Evolutionary conservation across 2,113 vertebrate genomes (phyloP).

Genomic region (Choloepus hoffmanni): DNA sequence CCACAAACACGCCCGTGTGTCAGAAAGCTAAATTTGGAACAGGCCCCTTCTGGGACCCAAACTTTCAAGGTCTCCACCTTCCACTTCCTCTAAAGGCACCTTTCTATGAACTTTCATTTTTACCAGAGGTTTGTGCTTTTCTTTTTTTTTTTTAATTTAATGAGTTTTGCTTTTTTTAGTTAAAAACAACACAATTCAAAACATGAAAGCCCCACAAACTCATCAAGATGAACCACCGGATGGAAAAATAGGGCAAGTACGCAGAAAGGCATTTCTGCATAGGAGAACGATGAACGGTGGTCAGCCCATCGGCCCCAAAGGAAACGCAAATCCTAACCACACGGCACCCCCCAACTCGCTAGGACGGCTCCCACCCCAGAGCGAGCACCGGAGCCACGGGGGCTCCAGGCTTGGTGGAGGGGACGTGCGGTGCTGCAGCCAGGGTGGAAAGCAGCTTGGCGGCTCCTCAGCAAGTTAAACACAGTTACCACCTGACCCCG

Average conservation of each 20-base stretch:
- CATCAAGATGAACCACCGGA: neutral
- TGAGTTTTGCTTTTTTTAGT: neutral
- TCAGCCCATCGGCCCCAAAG: too few species aligned
- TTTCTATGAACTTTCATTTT: neutral
- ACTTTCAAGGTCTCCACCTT: neutral
- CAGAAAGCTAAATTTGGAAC: neutral
- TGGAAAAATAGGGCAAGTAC: neutral
- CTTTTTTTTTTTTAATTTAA: neutral
- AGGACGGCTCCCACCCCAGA: too few species aligned
- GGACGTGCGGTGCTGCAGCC: too few species aligned
- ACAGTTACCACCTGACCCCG: too few species aligned
- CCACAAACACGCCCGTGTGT: neutral
- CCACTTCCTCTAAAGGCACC: neutral
- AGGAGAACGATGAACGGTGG: too few species aligned
- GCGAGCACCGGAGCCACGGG: too few species aligned
- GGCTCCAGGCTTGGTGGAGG: too few species aligned
- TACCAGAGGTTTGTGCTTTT: neutral
- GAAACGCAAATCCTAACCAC: too few species aligned
- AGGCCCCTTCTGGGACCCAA: neutral
- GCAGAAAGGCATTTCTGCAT: neutral
- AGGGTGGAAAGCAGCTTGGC: too few species aligned
- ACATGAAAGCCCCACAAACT: neutral
- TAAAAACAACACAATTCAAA: neutral
- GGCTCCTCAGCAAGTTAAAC: too few species aligned
- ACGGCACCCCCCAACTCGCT: too few species aligned